phyloP scores from a whole-genome alignment of 1,140 invertebrate genomes.

The Mycetomoellerius zeteki region DNA sequence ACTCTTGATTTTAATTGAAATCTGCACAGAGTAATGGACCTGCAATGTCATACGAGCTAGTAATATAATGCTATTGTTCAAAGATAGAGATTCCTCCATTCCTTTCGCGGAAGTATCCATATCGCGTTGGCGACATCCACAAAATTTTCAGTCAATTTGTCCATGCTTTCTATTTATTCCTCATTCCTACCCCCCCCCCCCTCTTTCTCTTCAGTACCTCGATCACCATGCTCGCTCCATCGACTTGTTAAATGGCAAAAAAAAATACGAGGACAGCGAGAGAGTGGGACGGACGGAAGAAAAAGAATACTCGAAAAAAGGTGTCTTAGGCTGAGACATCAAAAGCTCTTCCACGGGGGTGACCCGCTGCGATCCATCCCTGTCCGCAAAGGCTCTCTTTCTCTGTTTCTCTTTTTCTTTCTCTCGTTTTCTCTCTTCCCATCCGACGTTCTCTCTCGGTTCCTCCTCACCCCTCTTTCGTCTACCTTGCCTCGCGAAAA shows the following conservation, averaged over 20 bases:
- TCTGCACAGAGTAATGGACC: neutral
- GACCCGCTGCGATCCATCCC: constrained; percentile 73
- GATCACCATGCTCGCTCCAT: constrained; percentile 53
- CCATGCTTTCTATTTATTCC: constrained; percentile 1
- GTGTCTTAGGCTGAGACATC: constrained; percentile 75
- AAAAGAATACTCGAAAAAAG: constrained; percentile 71
- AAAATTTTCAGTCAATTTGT: constrained; percentile 65
- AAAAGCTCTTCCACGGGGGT: constrained; percentile 77
- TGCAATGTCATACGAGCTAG: no score
- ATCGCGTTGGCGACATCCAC: constrained; percentile 17
- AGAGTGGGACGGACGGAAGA: constrained; percentile 33
- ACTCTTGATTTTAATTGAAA: neutral
- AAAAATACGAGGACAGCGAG: neutral
- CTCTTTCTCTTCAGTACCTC: neutral
- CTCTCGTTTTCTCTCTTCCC: neutral
- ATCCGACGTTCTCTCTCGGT: neutral
- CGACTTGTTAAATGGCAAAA: constrained; percentile 69
- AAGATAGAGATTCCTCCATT: neutral
- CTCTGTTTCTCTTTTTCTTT: neutral
- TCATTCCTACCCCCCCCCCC: neutral
- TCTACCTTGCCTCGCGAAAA: constrained; percentile 67
- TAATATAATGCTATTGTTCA: neutral
- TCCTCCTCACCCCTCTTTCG: constrained; percentile 16
- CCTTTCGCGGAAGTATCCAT: neutral
- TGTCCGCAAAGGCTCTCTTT: constrained; percentile 64